Percentiles rank a stretch among this genome's conserved stretches.
These are phyloP conservation scores for Cygnus buccinator DNA, from an alignment of 2,113 vertebrate genomes.

Conservation along the genomic window DNA sequence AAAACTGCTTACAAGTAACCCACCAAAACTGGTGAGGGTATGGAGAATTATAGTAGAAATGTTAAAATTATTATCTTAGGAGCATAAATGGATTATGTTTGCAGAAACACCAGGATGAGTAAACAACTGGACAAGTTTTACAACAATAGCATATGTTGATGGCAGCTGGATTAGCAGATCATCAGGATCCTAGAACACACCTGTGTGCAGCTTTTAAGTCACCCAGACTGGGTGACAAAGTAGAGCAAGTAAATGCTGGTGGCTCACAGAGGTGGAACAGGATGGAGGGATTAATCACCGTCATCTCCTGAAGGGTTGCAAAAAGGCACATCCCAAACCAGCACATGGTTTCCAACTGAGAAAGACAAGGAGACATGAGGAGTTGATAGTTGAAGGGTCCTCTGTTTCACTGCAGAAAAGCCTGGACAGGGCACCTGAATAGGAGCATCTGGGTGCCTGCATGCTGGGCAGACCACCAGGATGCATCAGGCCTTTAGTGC, in stretches of 20 bases:
- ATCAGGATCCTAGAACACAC: not conserved
- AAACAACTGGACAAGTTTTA: not conserved
- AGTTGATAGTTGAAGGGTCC: not conserved
- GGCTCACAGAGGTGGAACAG: not conserved
- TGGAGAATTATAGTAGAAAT: not conserved
- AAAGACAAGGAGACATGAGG: not conserved
- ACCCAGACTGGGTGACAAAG: not conserved
- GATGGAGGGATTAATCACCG: constrained; percentile 16
- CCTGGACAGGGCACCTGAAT: not conserved
- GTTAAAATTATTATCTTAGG: not conserved
- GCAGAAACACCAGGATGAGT: not conserved
- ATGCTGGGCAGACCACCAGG: not conserved
- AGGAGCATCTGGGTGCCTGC: not conserved
- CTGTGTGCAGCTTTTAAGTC: not conserved
- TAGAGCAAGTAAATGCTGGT: not conserved
- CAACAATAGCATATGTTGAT: not conserved
- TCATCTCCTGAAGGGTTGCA: not conserved
- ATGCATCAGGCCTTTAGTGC: not conserved
- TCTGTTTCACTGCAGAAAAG: not conserved
- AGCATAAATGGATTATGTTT: not conserved
- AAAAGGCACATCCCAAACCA: not conserved
- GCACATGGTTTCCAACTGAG: not conserved
- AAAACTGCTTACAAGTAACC: not conserved
- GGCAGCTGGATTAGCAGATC: not conserved
- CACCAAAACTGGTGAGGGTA: not conserved